Percentiles rank a stretch among this genome's conserved stretches.
Evolutionary conservation across 2,888 invertebrate species (phyloP).

Genomic region (Euplexia lucipara): DNA sequence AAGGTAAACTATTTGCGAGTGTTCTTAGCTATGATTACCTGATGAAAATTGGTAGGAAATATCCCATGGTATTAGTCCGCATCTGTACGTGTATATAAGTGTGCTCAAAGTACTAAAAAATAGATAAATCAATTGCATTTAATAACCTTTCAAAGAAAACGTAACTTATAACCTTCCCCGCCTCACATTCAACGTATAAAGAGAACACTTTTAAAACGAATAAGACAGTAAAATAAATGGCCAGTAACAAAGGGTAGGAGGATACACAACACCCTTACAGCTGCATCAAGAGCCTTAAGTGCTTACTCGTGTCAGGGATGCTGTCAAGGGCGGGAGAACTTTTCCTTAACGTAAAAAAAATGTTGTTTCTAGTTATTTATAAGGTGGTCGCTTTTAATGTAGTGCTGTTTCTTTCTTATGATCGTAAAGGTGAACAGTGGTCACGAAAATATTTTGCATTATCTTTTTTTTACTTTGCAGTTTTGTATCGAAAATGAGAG

Average conservation of each 20-base stretch:
- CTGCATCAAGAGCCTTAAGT: conserved; percentile 60
- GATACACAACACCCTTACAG: conserved; percentile 59
- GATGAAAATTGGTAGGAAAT: too few relatives aligned
- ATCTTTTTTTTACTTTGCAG: neutral
- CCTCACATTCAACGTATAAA: conserved; percentile 50
- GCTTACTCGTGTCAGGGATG: conserved; percentile 62
- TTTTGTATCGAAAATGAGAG: neutral
- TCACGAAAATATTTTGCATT: neutral
- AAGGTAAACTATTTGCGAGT: too few relatives aligned
- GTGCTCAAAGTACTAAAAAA: too few relatives aligned
- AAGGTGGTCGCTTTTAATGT: conserved; percentile 10
- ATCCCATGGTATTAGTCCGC: too few relatives aligned
- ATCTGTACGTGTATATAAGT: too few relatives aligned
- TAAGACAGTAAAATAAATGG: conserved; percentile 65
- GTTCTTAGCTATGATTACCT: too few relatives aligned
- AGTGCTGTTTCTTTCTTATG: conserved; percentile 18
- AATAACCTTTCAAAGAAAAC: conserved; percentile 16
- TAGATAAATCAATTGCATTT: too few relatives aligned
- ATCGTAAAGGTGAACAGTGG: neutral
- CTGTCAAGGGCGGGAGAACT: conserved; percentile 47
- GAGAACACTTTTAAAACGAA: conserved; percentile 62
- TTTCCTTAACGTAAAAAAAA: conserved; percentile 44
- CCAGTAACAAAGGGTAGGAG: conserved; percentile 61
- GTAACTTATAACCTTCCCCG: conserved; percentile 37
- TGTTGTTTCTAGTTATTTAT: conserved; percentile 23